Conservation (phyloP, 2,113 vertebrate genomes). For the Cervus canadensis region DNA sequence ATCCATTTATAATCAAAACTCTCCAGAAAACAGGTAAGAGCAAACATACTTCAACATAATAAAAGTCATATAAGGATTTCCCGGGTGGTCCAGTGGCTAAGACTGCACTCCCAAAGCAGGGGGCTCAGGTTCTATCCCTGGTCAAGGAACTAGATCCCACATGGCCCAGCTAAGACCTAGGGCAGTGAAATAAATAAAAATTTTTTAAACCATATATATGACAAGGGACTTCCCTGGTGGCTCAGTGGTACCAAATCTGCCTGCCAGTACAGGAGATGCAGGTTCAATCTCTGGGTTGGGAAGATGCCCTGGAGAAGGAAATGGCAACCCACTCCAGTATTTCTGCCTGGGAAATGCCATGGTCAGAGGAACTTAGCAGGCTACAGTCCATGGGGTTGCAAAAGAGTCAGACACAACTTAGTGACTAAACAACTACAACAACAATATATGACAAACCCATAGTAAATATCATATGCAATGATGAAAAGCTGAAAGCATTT, state of each 20-base stretch:
- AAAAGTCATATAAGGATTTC: not conserved
- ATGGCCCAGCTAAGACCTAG: not conserved
- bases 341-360: not conserved
- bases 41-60: not conserved
- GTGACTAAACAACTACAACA: not conserved
- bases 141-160: not conserved
- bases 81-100: not conserved
- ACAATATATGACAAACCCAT: not conserved
- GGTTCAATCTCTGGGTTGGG: not conserved
- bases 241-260: not conserved
- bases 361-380: not conserved
- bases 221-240: not conserved
- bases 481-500: not conserved
- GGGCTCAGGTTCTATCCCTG: not conserved
- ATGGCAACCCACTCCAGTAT: not conserved
- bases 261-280: not conserved
- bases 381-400: not conserved
- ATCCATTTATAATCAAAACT: not conserved
- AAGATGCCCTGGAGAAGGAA: not conserved
- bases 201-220: not conserved
- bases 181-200: not conserved
- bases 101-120: not conserved
- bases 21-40: not conserved
- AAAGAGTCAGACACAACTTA: not conserved
- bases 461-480: not conserved